A percentile compares a stretch with the other conserved stretches of the same genome.
These are phyloP conservation scores for Mesochorus sp. DNA, from an alignment of 2,888 invertebrate species.

Conservation along the genomic window DNA sequence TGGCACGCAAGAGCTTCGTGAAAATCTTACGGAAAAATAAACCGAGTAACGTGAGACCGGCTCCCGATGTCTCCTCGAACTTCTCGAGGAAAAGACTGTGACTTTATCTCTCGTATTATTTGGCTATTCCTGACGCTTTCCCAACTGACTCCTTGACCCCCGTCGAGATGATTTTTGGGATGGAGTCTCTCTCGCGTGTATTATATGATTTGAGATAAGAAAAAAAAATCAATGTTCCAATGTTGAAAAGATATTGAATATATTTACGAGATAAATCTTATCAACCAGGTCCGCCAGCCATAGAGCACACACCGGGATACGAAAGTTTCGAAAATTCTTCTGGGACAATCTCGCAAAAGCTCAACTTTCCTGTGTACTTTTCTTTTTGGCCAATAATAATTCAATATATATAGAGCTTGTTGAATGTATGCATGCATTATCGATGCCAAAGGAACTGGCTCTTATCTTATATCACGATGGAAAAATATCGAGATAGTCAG, in stretches of 20 bases:
- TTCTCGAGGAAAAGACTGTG: constrained; percentile 6
- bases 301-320: neutral
- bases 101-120: constrained; percentile 36
- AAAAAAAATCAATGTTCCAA: constrained; percentile 22
- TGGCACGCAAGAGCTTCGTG: constrained; percentile 19
- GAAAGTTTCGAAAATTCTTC: neutral
- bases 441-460: neutral
- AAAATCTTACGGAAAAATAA: constrained; percentile 22
- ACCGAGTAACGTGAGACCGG: constrained; percentile 25
- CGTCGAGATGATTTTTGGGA: too few species aligned
- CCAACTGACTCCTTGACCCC: constrained; percentile 25
- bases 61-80: constrained; percentile 31
- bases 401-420: neutral
- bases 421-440: neutral
- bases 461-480: too few species aligned
- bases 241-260: neutral
- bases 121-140: neutral
- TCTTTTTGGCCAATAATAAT: neutral
- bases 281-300: neutral
- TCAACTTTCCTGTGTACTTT: neutral
- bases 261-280: constrained; percentile 24
- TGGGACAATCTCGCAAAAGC: neutral
- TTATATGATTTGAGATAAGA: too few species aligned
- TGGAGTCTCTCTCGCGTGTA: too few species aligned
- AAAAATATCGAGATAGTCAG: neutral